phyloP scores from a whole-genome alignment of 1,140 invertebrate species.

The Bombus impatiens region DNA sequence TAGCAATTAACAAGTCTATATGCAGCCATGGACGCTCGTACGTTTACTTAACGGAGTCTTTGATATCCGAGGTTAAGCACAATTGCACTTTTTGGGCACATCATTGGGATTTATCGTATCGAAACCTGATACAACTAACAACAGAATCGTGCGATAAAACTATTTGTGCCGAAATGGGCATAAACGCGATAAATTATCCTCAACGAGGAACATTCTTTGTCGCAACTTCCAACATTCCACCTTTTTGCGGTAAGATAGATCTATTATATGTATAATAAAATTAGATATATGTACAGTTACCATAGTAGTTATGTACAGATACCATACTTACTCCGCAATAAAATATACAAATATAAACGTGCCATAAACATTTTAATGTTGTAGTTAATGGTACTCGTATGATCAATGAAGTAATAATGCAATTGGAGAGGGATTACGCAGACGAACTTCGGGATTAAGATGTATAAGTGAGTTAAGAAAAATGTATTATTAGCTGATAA shows the following conservation, averaged over 20 bases:
- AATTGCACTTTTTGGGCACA: slow-evolving; percentile 83
- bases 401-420: slow-evolving; percentile 35
- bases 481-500: slow-evolving; percentile 38
- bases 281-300: neutral
- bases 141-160: slow-evolving; percentile 55
- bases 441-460: slow-evolving; percentile 48
- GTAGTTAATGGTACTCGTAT: slow-evolving; percentile 50
- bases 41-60: slow-evolving; percentile 83
- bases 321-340: neutral
- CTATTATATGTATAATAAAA: neutral
- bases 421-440: slow-evolving; percentile 49
- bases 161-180: slow-evolving; percentile 72
- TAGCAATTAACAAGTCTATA: slow-evolving; percentile 82
- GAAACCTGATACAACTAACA: slow-evolving; percentile 67
- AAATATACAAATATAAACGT: neutral
- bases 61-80: slow-evolving; percentile 71
- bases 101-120: slow-evolving; percentile 82
- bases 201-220: slow-evolving; percentile 74
- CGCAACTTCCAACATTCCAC: slow-evolving; percentile 63
- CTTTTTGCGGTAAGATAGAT: slow-evolving; percentile 72
- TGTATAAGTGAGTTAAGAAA: neutral
- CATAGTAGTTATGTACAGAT: too few species aligned
- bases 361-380: neutral
- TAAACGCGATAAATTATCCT: slow-evolving; percentile 69
- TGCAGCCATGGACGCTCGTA: slow-evolving; percentile 85